phyloP scores from a whole-genome alignment of 2,888 invertebrate species.

The Rhagonycha lutea region DNA sequence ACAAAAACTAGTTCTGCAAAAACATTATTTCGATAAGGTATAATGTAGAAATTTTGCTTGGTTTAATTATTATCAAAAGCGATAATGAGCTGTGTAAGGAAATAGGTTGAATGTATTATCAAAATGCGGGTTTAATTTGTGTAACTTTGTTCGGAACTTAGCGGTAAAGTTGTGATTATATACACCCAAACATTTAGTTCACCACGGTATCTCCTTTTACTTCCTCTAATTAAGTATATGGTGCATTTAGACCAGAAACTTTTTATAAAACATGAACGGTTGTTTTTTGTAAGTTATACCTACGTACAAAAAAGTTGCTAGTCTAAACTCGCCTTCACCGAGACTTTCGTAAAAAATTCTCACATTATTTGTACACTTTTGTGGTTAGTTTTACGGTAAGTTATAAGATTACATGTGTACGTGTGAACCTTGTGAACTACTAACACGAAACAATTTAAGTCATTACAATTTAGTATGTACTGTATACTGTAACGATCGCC shows the following conservation, averaged over 20 bases:
- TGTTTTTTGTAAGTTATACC: background rate
- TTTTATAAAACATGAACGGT: background rate
- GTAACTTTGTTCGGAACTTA: constrained; percentile 40
- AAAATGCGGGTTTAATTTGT: constrained; percentile 38
- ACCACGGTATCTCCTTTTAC: constrained; percentile 43
- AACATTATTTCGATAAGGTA: background rate
- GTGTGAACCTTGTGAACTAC: background rate
- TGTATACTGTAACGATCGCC: background rate
- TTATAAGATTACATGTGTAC: background rate
- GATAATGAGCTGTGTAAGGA: constrained; percentile 3
- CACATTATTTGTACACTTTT: background rate
- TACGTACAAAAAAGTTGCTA: background rate
- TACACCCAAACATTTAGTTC: constrained; percentile 36
- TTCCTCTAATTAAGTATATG: constrained; percentile 35
- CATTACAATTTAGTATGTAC: background rate
- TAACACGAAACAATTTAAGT: background rate
- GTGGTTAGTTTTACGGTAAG: background rate
- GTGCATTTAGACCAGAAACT: background rate
- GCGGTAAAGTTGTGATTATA: constrained; percentile 32
- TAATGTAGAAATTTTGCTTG: background rate
- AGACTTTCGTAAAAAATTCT: background rate
- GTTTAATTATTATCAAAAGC: background rate
- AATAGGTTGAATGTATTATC: constrained; percentile 25
- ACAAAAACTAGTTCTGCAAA: background rate
- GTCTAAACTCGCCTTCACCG: background rate